phyloP scores from a whole-genome alignment of 1,140 invertebrate species.

The Hesperophylax magnus region DNA sequence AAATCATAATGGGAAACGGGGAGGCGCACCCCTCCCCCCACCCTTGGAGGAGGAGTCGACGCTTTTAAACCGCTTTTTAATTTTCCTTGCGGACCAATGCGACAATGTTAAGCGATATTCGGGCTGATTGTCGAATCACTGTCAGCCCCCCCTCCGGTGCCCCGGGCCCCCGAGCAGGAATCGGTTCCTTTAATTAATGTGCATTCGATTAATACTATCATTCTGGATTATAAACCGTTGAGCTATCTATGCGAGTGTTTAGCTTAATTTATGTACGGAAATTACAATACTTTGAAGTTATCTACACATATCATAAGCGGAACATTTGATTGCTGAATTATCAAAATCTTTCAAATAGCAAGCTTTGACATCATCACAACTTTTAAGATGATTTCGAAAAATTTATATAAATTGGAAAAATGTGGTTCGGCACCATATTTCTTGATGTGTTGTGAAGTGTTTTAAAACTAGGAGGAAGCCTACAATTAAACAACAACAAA shows the following conservation, averaged over 20 bases:
- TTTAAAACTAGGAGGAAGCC: not conserved
- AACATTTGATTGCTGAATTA: not conserved
- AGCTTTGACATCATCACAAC: not conserved
- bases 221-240: not conserved
- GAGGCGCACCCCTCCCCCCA: not conserved
- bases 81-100: slow-evolving; percentile 44
- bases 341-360: not conserved
- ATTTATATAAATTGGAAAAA: too few species aligned
- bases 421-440: too few species aligned
- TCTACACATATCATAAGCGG: not conserved
- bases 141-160: not conserved
- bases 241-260: not conserved
- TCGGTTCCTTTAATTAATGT: slow-evolving; percentile 23
- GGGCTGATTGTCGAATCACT: slow-evolving; percentile 27
- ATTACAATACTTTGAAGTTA: not conserved
- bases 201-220: not conserved
- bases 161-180: not conserved
- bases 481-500: not conserved
- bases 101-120: slow-evolving; percentile 40
- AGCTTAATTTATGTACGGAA: not conserved
- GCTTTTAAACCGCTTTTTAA: slow-evolving; percentile 47
- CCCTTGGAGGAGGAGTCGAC: slow-evolving; percentile 33
- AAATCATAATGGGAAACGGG: slow-evolving; percentile 47
- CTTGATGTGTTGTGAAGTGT: too few species aligned
- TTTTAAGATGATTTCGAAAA: too few species aligned